Base-by-base conservation (phyloP, 2,113 vertebrate genomes). In the Brachypteracias leptosomus region DNA sequence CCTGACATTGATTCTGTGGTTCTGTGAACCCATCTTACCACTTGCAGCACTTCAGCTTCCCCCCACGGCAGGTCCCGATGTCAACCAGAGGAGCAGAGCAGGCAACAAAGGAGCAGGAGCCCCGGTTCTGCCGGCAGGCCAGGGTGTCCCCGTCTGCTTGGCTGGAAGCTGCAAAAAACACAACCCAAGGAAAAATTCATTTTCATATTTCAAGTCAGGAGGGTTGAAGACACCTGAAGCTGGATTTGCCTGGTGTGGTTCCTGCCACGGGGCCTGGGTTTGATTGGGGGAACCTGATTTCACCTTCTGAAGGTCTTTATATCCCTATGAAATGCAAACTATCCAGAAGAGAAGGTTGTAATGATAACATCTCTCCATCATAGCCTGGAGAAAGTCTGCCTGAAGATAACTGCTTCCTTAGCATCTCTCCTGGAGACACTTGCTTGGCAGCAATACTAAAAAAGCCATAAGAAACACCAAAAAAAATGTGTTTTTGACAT, bases 1-100 rank as follows among this genome's bases (percentile, higher is more conserved):
- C n/a, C n/a, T n/a, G n/a, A n/a, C n/a, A n/a, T n/a, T n/a, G n/a
- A n/a, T n/a, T n/a, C n/a, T n/a, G n/a, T n/a, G n/a, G n/a, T n/a
- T n/a, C n/a, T n/a, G n/a, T n/a, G n/a, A 46, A 17, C 6, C 49
- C 1, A 2, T 54, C 92, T 92, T 78, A 97, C 96, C 96, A 90
- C 84, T 88, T 97, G 95, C 96, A 97, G 90, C 96, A 97, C 20
- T 6, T 97, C 29, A 97, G 95, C 79, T 89, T 96, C 86, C 88
- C 95, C 38, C 1, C 57, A 0, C 75, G 94, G 88, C 96, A 97
- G 65, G 95, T 96, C 12, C 96, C 96, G 4, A 80, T 71, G 17
- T 95, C 63, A 31, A 86, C 76, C 72, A 67, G 7, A 44, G 94
- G 63, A 55, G 25, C 42, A 55, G 63, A 21, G 76, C 95, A 97